Base-by-base conservation (phyloP, 2,797 vertebrate genomes). In the Tinamus major region DNA sequence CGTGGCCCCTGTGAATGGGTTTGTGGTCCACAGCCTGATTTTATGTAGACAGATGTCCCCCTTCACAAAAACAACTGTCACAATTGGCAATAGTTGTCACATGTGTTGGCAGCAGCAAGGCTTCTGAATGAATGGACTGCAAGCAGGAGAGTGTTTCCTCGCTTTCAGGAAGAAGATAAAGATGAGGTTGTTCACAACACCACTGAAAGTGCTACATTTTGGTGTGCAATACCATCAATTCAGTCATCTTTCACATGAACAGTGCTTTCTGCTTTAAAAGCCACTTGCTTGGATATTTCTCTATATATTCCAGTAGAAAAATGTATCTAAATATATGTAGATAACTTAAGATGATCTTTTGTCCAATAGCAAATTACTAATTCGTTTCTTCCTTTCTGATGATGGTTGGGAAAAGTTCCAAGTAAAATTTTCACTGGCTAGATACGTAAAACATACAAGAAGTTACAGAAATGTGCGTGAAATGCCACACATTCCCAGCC, bases 51-150 rank as follows among this genome's bases (percentile, higher is more conserved):
- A 95, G 92, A 94, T 96, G 94, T 95, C 90, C 71, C 35, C 74
- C 46, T 95, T 97, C 93, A 94, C 63, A 63, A 90, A 95, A 95
- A 96, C 87, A 95, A 95, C 89, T 92, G 94, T 93, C 84, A 74
- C 63, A 90, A 68, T 93, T 95, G 95, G 83, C 95, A 95, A 8
- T 63, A 59, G 59, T 49, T 91, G 31, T 90, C 92, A 71, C 51
- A 48, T 0, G 0, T 89, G 53, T 83, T 94, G 95, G 93, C 91
- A 94, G 61, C 65, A 92, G 79, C 55, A 48, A 6, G 1, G 67
- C 87, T 72, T 90, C 48, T 16, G 64, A 49, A 65, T 70, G 90
- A 94, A n/a, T 12, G 55, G 71, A 74, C 2, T 1, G 55, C 42
- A 79, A 56, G 41, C 75, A 80, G 53, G 58, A 83, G 46, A 80